Conservation (phyloP, 2,113 vertebrate genomes). For the Xyliphius kryptos region DNA sequence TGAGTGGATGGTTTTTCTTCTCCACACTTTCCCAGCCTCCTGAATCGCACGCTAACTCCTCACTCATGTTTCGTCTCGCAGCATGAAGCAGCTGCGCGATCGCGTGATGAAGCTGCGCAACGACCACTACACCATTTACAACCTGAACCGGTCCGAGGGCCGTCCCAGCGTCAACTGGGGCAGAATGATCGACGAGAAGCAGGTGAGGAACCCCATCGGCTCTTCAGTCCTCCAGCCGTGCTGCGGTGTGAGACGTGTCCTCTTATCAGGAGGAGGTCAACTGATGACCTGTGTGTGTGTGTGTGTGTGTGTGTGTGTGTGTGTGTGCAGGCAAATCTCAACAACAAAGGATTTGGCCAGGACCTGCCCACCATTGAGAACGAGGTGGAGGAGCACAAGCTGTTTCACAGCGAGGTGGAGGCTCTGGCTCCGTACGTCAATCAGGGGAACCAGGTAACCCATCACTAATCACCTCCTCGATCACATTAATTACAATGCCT, state of each 20-base stretch:
- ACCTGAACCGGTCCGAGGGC: conserved; percentile 63
- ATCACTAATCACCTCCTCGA: neutral
- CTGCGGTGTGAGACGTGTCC: neutral
- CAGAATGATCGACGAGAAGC: conserved; percentile 83
- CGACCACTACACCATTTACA: conserved; percentile 84
- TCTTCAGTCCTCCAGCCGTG: neutral
- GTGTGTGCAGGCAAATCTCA: conserved; percentile 68
- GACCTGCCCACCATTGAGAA: conserved; percentile 83
- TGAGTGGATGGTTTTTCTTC: conserved; percentile 55
- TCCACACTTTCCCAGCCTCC: neutral
- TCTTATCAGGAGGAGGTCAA: neutral
- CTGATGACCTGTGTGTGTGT: conserved; percentile 6
- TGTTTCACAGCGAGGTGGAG: conserved; percentile 95
- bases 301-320: conserved; percentile 17
- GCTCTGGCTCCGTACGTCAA: conserved; percentile 81
- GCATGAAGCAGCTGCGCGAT: conserved; percentile 86
- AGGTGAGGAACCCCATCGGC: conserved; percentile 60
- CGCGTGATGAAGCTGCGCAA: conserved; percentile 70
- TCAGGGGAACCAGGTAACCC: conserved; percentile 68
- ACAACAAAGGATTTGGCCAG: conserved; percentile 76
- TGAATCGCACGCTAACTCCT: no score
- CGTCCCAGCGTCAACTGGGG: conserved; percentile 85
- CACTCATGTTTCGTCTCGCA: conserved; percentile 47
- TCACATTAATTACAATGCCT: no score
- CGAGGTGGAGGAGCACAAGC: conserved; percentile 91